Evolutionary conservation across 2,797 vertebrate genomes (phyloP).

Genomic region (Arremon brunneinucha): DNA sequence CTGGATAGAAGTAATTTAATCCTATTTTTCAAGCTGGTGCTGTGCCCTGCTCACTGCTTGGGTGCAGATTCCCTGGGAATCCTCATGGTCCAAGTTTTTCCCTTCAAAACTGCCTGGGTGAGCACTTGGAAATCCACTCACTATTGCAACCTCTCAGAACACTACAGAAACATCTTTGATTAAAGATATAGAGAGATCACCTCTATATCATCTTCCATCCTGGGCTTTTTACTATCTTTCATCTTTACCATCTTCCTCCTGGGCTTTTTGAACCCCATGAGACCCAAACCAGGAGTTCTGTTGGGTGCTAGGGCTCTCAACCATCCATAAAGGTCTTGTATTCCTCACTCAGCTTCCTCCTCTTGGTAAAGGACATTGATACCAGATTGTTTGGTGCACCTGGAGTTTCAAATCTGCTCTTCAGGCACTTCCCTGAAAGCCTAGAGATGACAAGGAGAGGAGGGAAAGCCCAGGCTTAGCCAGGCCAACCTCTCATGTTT

Average conservation of each 20-base stretch:
- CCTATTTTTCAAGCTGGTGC: fast-evolving
- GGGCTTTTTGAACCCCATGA: background rate
- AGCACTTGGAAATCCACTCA: fast-evolving
- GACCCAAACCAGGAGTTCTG: fast-evolving
- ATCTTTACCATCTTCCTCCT: background rate
- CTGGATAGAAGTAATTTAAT: background rate
- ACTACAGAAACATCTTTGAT: background rate
- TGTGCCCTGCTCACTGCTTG: background rate
- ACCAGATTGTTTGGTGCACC: background rate
- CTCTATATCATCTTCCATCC: too few species aligned
- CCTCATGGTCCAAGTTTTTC: fast-evolving
- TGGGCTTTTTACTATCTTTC: too few species aligned
- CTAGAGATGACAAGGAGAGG: background rate
- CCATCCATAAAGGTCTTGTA: background rate
- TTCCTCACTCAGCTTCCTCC: background rate
- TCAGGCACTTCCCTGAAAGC: background rate
- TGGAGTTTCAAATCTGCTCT: background rate
- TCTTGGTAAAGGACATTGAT: background rate
- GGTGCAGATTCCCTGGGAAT: background rate
- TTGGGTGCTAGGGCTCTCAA: background rate
- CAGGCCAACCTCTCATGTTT: background rate
- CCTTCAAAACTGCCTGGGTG: background rate
- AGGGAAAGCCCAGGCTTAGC: background rate
- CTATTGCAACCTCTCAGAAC: background rate
- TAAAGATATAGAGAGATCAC: background rate